Evolutionary conservation across 2,797 vertebrate species (phyloP).

Genomic region (Sciurus carolinensis): DNA sequence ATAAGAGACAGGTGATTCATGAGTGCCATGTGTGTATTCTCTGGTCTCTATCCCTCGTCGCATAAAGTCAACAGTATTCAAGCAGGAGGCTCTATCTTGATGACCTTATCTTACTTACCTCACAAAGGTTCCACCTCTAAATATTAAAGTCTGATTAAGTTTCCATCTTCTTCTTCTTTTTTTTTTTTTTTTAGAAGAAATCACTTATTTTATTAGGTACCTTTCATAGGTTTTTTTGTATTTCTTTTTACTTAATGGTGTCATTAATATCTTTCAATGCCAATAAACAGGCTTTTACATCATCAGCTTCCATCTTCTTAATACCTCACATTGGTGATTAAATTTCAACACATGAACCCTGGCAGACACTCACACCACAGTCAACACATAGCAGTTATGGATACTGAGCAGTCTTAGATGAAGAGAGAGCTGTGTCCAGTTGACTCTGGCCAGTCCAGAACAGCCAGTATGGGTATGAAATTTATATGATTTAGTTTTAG

Average conservation of each 20-base stretch:
- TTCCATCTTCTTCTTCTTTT: neutral
- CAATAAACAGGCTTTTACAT: neutral
- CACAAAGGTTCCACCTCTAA: neutral
- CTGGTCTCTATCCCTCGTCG: neutral
- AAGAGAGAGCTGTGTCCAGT: neutral
- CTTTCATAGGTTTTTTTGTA: neutral
- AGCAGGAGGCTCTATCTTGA: neutral
- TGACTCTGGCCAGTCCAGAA: neutral
- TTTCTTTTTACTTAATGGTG: neutral
- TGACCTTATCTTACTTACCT: neutral
- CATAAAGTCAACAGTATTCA: neutral
- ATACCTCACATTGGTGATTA: neutral
- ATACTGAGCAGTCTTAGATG: neutral
- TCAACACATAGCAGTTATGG: neutral
- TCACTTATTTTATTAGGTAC: neutral
- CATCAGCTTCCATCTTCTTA: neutral
- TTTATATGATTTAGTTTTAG: neutral
- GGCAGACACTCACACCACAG: neutral
- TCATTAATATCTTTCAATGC: neutral
- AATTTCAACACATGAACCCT: neutral
- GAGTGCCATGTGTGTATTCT: neutral
- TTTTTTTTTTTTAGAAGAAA: too few relatives aligned
- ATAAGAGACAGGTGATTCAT: neutral
- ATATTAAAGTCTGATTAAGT: neutral
- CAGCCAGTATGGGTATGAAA: neutral